Conservation (phyloP, 2,113 vertebrate genomes). For the Chloebia gouldiae region DNA sequence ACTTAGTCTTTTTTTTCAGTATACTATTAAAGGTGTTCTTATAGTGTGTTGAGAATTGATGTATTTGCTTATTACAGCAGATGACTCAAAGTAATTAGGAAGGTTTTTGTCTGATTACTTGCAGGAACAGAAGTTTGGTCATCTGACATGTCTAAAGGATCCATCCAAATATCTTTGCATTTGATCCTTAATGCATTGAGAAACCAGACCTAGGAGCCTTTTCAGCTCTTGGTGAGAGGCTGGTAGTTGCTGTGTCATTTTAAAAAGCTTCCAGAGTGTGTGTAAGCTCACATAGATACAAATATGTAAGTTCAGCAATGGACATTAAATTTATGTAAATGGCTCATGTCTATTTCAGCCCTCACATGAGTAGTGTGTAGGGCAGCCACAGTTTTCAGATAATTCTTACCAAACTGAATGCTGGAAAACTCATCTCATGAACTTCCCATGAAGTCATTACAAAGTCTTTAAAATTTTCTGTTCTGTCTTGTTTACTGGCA, state of each 20-base stretch:
- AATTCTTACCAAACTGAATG: neutral
- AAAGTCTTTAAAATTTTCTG: neutral
- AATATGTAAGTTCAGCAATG: neutral
- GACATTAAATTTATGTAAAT: accelerated
- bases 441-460: neutral
- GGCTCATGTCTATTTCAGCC: neutral
- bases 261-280: neutral
- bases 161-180: neutral
- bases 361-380: neutral
- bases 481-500: neutral
- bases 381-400: neutral
- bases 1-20: neutral
- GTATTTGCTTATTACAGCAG: neutral
- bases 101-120: neutral
- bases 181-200: neutral
- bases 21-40: neutral
- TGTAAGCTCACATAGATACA: neutral
- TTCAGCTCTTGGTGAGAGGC: neutral
- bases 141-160: neutral
- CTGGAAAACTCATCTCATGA: neutral
- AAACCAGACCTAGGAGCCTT: neutral
- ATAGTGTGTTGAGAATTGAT: neutral
- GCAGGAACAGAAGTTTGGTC: neutral
- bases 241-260: neutral
- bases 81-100: neutral